Base-by-base conservation (phyloP, 2,113 vertebrate genomes). In the Arvicanthis niloticus region DNA sequence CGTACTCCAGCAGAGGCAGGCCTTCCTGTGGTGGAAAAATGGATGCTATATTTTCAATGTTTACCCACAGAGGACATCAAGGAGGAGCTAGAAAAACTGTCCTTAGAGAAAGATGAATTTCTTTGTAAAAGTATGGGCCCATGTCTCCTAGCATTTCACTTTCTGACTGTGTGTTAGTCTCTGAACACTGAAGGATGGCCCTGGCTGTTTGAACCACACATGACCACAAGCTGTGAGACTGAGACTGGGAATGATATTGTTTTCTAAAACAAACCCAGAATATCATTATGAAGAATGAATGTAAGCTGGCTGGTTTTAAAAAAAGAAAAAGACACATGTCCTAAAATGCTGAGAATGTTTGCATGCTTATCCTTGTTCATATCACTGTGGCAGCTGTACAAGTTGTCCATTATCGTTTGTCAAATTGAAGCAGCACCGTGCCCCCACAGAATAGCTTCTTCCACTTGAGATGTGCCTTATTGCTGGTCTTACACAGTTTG, bases 331-430 rank as follows among this genome's bases (percentile, higher is more conserved):
- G 11, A 45, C 13, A 68, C 4, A 31, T 70, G 42, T 72, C 56
- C 19, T 72, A 6, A 80, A 90, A 93, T 90, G 73, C 58, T 80
- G 53, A 82, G 76, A 72, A 62, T 82, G 75, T 88, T 1, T 88
- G 85, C 65, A 29, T 76, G n/a, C 56, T 95, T 81, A 51, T 56
- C 16, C n/a, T 84, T 87, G 86, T 87, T 95, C 70, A 24, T 40
- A 56, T 92, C 21, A 26, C 5, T 77, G 9, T 56, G 62, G 48
- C 84, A 89, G 72, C 62, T 51, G 9, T 53, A 22, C 75, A 58
- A 70, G 45, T 70, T 62, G 1, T 67, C 51, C 56, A 4, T 40
- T 88, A 12, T 87, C 73, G 68, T 95, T 91, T 42, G n/a, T 86
- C 65, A 51, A 40, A n/a, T 62, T 45, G 37, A 89, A 45, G 7